These are phyloP conservation scores for Gallinago solitaria DNA, from an alignment of 2,797 vertebrate species.

Conservation along the genomic window DNA sequence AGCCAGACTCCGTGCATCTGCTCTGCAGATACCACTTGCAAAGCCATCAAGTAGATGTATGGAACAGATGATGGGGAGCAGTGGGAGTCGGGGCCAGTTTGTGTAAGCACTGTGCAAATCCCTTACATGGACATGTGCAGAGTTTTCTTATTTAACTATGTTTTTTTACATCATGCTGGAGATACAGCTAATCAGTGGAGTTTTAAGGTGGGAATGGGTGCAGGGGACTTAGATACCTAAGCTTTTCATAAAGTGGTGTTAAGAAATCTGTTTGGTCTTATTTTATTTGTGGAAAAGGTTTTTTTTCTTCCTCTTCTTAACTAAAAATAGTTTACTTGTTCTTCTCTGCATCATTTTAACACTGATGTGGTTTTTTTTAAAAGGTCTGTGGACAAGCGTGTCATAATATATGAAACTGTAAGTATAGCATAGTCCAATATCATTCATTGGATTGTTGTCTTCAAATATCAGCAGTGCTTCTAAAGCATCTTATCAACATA, in stretches of 20 bases:
- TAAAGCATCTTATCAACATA: neutral
- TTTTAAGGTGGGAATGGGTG: neutral
- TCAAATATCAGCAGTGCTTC: neutral
- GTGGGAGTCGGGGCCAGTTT: neutral
- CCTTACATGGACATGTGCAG: neutral
- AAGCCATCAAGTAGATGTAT: neutral
- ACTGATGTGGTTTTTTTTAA: neutral
- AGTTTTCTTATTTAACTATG: rapidly evolving
- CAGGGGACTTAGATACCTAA: neutral
- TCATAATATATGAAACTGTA: conserved; percentile 83
- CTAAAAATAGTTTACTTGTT: neutral
- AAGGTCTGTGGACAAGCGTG: conserved; percentile 90
- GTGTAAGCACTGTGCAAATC: neutral
- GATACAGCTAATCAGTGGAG: neutral
- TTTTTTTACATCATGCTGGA: neutral
- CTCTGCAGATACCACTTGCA: neutral
- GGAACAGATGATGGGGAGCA: neutral
- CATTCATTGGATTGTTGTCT: neutral
- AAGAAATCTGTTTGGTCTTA: neutral
- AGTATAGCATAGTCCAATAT: conserved; percentile 66
- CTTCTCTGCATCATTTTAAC: neutral
- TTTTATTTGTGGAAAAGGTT: neutral
- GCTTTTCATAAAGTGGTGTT: neutral
- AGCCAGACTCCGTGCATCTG: neutral
- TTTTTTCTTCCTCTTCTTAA: neutral